Conservation (phyloP, 2,113 vertebrate species). For the Chaenocephalus aceratus region DNA sequence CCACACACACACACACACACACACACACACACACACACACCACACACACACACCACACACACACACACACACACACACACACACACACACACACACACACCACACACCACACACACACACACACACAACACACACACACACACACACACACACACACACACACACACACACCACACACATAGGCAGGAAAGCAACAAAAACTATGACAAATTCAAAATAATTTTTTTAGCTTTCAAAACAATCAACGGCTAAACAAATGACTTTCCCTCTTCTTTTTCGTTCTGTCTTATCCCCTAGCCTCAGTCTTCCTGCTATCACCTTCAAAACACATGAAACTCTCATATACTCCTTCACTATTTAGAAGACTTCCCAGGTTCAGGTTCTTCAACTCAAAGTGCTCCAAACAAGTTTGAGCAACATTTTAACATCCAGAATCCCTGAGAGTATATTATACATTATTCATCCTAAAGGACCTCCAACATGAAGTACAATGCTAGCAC, state of each 20-base stretch:
- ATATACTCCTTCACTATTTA: constrained; percentile 15
- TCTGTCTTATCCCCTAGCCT: background rate
- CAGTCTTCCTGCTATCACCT: background rate
- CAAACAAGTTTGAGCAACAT: background rate
- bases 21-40: too few relatives aligned
- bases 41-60: too few relatives aligned
- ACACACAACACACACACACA: too few relatives aligned
- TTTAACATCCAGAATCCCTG: background rate
- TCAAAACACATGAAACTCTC: background rate
- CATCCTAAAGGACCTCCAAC: background rate
- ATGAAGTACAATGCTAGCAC: background rate
- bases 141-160: background rate
- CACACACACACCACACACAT: too few relatives aligned
- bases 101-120: background rate
- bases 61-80: too few relatives aligned
- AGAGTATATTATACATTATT: background rate
- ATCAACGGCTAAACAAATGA: background rate
- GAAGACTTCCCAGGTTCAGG: background rate
- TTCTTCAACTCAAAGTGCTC: background rate
- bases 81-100: background rate
- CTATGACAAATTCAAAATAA: background rate
- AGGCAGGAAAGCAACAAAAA: background rate
- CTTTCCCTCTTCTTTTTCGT: background rate
- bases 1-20: background rate
- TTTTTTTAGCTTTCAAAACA: background rate